Conservation (phyloP, 2,113 vertebrate genomes). For the Axis porcinus region DNA sequence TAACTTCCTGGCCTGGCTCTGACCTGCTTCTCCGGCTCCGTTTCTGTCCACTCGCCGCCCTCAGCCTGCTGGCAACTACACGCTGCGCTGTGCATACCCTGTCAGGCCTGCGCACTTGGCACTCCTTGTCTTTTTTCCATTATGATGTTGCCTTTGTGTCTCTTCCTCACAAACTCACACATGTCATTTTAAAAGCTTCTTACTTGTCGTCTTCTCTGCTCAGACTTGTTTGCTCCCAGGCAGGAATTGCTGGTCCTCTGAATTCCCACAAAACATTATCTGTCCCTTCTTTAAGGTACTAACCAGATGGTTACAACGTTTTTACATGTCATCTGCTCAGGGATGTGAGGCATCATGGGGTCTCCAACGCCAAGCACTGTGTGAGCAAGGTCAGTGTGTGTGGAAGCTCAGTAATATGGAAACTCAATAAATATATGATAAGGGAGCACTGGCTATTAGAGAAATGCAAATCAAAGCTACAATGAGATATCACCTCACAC, state of each 20-base stretch:
- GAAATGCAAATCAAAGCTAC: background rate
- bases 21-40: background rate
- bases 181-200: background rate
- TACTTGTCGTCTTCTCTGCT: background rate
- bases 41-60: rapidly evolving
- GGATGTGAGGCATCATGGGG: background rate
- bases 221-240: background rate
- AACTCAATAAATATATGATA: background rate
- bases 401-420: background rate
- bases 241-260: background rate
- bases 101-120: background rate
- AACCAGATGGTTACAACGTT: rapidly evolving
- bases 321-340: background rate
- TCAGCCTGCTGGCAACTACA: background rate
- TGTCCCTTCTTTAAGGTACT: background rate
- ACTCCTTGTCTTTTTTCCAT: background rate
- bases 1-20: background rate
- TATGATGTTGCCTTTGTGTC: background rate
- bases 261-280: background rate
- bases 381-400: no score
- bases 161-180: background rate
- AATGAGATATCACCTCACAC: background rate
- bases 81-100: rapidly evolving
- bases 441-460: background rate
- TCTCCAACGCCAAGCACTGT: background rate